Conservation (phyloP, 2,888 invertebrate genomes). For the Rhodophaea formosa region DNA sequence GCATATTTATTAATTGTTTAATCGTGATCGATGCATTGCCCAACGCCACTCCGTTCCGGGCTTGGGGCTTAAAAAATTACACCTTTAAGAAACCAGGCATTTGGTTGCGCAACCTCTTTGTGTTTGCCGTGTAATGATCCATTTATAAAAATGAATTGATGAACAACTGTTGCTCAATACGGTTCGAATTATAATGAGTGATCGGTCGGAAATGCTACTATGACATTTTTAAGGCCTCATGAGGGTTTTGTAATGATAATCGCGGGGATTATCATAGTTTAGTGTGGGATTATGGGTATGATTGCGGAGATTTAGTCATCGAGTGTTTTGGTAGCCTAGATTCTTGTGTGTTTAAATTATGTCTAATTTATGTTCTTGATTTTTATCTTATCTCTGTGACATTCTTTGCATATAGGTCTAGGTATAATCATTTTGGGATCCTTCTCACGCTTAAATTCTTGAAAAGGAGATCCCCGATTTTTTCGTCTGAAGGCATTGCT, state of each 20-base stretch:
- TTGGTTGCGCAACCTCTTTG: constrained; percentile 42
- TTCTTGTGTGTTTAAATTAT: not conserved
- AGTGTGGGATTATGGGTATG: not conserved
- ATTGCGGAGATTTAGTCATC: not conserved
- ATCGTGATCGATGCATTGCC: constrained; percentile 40
- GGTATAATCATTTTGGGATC: not conserved
- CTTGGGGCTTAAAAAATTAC: constrained; percentile 57
- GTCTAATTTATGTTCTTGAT: not conserved
- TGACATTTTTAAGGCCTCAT: constrained; percentile 45
- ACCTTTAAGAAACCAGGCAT: constrained; percentile 55
- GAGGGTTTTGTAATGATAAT: not conserved
- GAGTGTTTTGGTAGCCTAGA: constrained; percentile 8
- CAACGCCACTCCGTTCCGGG: constrained; percentile 37
- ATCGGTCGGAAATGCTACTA: constrained; percentile 58
- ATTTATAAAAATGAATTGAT: constrained; percentile 62
- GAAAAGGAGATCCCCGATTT: too few species aligned
- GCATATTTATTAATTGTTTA: constrained; percentile 24
- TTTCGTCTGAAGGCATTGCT: too few species aligned
- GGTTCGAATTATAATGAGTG: constrained; percentile 65
- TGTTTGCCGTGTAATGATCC: constrained; percentile 61
- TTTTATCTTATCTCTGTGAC: not conserved
- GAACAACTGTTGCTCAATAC: constrained; percentile 46
- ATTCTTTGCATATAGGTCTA: not conserved
- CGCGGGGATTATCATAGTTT: not conserved
- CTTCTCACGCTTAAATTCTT: too few species aligned